phyloP scores from a whole-genome alignment of 2,113 vertebrate species.

The Halichoeres trimaculatus region DNA sequence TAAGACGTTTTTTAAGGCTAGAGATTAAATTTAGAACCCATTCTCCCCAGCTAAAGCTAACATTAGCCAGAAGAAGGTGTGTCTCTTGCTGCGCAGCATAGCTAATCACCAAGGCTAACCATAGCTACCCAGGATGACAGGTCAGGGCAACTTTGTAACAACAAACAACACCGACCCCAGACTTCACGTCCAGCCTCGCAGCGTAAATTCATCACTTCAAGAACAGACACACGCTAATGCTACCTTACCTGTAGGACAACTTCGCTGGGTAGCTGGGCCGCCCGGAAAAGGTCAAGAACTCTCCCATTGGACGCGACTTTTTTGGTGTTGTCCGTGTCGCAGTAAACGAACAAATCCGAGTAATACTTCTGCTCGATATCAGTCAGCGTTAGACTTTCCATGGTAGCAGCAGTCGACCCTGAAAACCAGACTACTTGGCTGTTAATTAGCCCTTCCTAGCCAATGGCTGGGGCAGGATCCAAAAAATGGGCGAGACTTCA shows the following conservation, averaged over 20 bases:
- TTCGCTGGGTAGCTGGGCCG: conserved; percentile 95
- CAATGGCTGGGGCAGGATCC: conserved; percentile 68
- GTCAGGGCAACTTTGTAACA: conserved; percentile 23
- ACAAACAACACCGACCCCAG: not conserved
- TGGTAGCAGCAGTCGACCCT: conserved; percentile 69
- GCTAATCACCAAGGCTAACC: conserved; percentile 63
- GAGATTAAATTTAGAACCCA: conserved; percentile 3
- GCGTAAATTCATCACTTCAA: not conserved
- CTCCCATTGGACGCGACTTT: conserved; percentile 95
- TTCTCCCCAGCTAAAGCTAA: conserved; percentile 54
- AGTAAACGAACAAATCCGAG: conserved; percentile 95
- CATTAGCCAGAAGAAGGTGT: conserved; percentile 78
- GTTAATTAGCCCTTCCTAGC: conserved; percentile 57
- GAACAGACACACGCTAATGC: conserved; percentile 10
- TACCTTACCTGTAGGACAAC: conserved; percentile 92
- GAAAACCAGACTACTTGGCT: conserved; percentile 53
- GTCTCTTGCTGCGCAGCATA: conserved; percentile 71
- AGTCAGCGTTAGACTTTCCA: conserved; percentile 96
- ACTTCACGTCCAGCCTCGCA: not conserved
- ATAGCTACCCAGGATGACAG: conserved; percentile 37
- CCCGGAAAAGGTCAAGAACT: conserved; percentile 96
- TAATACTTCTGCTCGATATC: conserved; percentile 98
- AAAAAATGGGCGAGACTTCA: conserved; percentile 78
- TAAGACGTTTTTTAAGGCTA: not conserved
- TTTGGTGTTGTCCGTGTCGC: conserved; percentile 97